A percentile compares a stretch with the other conserved stretches of the same genome.
Conservation (phyloP, 2,888 invertebrate species). For the Hololepta plana region DNA sequence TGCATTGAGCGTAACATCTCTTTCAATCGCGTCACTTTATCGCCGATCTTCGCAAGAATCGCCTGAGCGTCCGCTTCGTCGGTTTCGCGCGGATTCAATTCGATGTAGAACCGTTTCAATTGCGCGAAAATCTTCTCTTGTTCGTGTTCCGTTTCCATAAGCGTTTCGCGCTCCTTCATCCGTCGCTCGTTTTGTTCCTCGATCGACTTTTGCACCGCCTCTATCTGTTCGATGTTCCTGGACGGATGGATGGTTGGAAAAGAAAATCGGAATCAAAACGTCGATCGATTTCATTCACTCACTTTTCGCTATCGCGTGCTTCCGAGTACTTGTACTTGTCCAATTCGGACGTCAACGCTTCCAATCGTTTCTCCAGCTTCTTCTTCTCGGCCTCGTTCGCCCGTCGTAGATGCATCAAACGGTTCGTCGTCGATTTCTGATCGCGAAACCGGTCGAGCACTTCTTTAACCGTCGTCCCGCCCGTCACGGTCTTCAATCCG, state of each 20-base stretch:
- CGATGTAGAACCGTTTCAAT: too few species aligned
- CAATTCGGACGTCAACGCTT: slow-evolving; percentile 44
- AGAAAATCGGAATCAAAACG: too few species aligned
- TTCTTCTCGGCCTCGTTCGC: slow-evolving; percentile 59
- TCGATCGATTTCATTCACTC: too few species aligned
- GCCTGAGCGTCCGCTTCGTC: too few species aligned
- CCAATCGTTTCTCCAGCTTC: slow-evolving; percentile 44
- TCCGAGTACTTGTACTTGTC: slow-evolving; percentile 66
- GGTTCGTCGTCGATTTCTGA: slow-evolving; percentile 54
- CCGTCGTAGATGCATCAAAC: slow-evolving; percentile 49
- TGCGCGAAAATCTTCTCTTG: too few species aligned
- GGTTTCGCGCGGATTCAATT: slow-evolving; percentile 10
- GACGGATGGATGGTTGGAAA: slow-evolving; percentile 14
- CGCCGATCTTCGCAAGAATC: too few species aligned
- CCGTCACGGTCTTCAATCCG: slow-evolving; percentile 36
- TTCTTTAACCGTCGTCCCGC: slow-evolving; percentile 55
- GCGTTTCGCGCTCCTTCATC: too few species aligned
- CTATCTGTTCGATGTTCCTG: slow-evolving; percentile 12
- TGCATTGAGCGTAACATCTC: too few species aligned
- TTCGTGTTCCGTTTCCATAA: too few species aligned
- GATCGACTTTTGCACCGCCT: slow-evolving; percentile 13
- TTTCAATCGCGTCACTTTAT: too few species aligned
- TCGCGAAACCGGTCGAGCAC: slow-evolving; percentile 55
- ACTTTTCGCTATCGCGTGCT: slow-evolving; percentile 67
- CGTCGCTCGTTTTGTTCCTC: too few species aligned